Conservation (phyloP, 64 coral and sea anemone species). For the Hydrozoanthus tunicans region DNA sequence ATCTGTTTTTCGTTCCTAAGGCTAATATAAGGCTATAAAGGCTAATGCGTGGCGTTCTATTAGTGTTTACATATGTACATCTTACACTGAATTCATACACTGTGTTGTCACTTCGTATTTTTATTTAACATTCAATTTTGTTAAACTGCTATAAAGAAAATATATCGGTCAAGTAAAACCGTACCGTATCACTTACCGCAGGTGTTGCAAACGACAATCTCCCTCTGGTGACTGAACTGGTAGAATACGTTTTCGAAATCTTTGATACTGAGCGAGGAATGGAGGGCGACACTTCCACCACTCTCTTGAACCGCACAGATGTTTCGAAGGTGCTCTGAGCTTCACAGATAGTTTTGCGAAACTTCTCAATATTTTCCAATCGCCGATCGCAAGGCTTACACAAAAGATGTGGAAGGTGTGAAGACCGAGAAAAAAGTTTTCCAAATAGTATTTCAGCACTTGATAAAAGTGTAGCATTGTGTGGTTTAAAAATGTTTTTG, state of each 20-base stretch:
- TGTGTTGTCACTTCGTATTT: background rate
- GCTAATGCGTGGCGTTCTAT: too few species aligned
- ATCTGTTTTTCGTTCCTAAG: too few species aligned
- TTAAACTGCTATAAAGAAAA: too few species aligned
- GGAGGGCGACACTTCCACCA: constrained; percentile 26
- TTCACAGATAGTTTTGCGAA: background rate
- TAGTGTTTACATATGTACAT: too few species aligned
- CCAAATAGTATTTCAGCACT: constrained; percentile 1
- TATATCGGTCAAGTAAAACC: background rate
- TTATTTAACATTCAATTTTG: background rate
- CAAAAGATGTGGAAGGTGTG: constrained; percentile 9
- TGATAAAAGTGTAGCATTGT: background rate
- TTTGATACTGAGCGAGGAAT: background rate
- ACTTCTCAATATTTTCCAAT: constrained; percentile 11
- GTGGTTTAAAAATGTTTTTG: constrained; percentile 9
- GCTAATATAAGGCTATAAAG: too few species aligned
- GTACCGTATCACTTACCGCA: background rate
- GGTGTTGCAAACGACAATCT: background rate
- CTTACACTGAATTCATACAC: background rate
- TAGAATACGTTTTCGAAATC: constrained; percentile 31
- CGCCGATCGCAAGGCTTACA: background rate
- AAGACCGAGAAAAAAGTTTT: background rate
- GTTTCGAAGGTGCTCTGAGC: constrained; percentile 10
- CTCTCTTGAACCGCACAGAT: constrained; percentile 35
- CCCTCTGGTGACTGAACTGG: background rate